These are phyloP conservation scores for Scomber scombrus DNA, from an alignment of 2,113 vertebrate genomes.

Conservation along the genomic window DNA sequence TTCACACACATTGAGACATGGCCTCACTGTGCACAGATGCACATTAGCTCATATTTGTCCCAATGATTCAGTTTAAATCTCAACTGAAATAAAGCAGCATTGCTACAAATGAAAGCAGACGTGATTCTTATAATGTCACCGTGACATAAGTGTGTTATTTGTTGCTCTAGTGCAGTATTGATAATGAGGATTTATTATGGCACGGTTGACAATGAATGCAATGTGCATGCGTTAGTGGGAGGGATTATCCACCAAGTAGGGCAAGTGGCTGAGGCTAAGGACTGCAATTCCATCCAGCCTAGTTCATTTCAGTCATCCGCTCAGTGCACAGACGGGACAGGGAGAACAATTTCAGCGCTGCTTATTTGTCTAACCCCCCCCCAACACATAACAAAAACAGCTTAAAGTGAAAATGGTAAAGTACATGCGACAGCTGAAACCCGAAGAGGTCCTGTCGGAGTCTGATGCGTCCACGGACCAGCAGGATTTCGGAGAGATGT, in stretches of 20 bases:
- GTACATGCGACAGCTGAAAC: constrained; percentile 87
- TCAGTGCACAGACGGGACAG: constrained; percentile 71
- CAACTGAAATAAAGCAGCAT: constrained; percentile 19
- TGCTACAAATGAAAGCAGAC: constrained; percentile 24
- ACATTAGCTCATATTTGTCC: not conserved
- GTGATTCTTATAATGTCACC: constrained; percentile 20
- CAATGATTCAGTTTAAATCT: constrained; percentile 7
- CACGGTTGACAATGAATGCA: constrained; percentile 80
- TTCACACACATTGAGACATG: constrained; percentile 4
- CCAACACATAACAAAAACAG: not conserved
- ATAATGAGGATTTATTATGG: constrained; percentile 78
- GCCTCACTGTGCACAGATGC: not conserved
- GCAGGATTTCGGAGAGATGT: constrained; percentile 83
- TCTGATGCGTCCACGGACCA: constrained; percentile 83
- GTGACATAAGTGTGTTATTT: constrained; percentile 27
- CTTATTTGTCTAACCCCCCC: constrained; percentile 47
- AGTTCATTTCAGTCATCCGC: constrained; percentile 77
- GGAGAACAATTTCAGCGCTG: constrained; percentile 56
- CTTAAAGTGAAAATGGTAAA: constrained; percentile 84
- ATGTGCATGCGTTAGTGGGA: constrained; percentile 84
- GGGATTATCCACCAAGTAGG: constrained; percentile 86
- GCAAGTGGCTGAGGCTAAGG: constrained; percentile 83
- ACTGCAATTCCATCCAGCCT: constrained; percentile 80
- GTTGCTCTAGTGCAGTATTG: constrained; percentile 61
- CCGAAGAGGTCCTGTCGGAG: constrained; percentile 84